A percentile compares a stretch with the other conserved stretches of the same genome.
These are phyloP conservation scores for Oreotrochilus melanogaster DNA, from an alignment of 2,113 vertebrate species.

Conservation along the genomic window DNA sequence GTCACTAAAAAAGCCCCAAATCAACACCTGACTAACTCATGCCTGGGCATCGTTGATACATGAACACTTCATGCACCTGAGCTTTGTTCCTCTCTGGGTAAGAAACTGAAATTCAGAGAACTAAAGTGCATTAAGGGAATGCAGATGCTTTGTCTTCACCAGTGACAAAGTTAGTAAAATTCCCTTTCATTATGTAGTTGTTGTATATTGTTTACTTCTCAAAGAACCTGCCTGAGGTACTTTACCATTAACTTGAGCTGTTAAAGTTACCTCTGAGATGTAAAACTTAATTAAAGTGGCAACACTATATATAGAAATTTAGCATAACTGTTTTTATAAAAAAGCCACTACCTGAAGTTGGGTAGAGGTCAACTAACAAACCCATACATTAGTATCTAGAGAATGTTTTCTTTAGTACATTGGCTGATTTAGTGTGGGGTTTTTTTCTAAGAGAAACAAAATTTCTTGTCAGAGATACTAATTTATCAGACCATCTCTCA, in stretches of 20 bases:
- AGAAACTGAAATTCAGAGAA: background rate
- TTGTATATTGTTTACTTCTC: background rate
- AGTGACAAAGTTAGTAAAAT: background rate
- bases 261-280: background rate
- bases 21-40: background rate
- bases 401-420: background rate
- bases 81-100: background rate
- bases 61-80: background rate
- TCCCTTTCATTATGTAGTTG: background rate
- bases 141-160: background rate
- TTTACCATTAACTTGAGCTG: background rate
- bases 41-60: background rate
- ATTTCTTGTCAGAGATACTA: background rate
- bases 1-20: background rate
- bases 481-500: background rate
- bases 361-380: background rate
- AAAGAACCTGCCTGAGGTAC: background rate
- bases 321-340: background rate
- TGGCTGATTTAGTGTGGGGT: rapidly evolving
- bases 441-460: background rate
- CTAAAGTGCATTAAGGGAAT: background rate
- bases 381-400: background rate
- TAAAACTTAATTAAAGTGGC: background rate
- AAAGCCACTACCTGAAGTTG: background rate
- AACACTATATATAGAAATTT: background rate